Conservation (phyloP, 2,888 invertebrate species). For the Dusona sp. region DNA sequence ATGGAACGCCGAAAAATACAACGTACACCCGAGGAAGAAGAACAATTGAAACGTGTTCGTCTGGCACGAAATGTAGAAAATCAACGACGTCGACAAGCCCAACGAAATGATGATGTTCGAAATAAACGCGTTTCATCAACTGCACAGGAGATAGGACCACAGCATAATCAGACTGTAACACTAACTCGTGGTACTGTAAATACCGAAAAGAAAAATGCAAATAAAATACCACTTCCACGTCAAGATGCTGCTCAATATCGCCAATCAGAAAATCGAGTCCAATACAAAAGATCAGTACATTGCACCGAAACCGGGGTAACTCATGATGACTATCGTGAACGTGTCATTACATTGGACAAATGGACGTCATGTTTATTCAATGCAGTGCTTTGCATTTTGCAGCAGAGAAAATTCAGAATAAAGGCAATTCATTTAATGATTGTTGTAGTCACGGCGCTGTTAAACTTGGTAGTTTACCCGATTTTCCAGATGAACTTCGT, state of each 20-base stretch:
- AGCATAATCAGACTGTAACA: not conserved
- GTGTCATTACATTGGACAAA: not conserved
- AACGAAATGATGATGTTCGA: not conserved
- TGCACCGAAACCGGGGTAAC: not conserved
- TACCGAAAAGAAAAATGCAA: not conserved
- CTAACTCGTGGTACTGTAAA: not conserved
- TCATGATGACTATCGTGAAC: not conserved
- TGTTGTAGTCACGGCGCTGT: conserved; percentile 1
- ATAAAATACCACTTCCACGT: not conserved
- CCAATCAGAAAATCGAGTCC: not conserved
- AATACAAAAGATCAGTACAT: not conserved
- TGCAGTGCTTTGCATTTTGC: conserved; percentile 1
- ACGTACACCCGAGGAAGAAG: conserved; percentile 4
- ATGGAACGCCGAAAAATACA: conserved; percentile 2
- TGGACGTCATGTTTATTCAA: not conserved
- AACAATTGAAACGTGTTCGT: not conserved
- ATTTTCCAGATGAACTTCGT: not conserved
- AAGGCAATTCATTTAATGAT: not conserved
- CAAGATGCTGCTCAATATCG: not conserved
- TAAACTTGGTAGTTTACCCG: not conserved
- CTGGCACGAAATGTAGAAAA: not conserved
- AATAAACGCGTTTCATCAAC: not conserved
- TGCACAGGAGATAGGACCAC: not conserved
- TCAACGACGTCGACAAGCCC: not conserved
- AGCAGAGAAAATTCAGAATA: not conserved